phyloP scores from a whole-genome alignment of 2,113 vertebrate genomes.

The Podarcis muralis region DNA sequence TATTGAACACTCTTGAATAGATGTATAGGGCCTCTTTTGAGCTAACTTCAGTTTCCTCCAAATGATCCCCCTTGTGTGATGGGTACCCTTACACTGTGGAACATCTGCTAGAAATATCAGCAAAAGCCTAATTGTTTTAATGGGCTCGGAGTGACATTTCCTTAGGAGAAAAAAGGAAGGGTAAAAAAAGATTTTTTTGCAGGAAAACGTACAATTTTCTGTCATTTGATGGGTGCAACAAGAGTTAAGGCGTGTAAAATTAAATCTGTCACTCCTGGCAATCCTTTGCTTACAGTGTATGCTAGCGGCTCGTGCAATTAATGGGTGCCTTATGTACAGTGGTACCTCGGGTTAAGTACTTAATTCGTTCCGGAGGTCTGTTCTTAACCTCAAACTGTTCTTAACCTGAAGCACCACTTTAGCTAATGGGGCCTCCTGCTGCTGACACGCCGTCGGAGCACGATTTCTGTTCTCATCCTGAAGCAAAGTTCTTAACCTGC shows the following conservation, averaged over 20 bases:
- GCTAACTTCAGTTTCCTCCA: not conserved
- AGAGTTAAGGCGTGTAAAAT: no score
- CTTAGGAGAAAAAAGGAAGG: not conserved
- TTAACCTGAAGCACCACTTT: no score
- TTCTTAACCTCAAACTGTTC: no score
- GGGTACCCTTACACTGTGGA: not conserved
- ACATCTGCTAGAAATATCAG: not conserved
- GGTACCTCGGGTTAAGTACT: no score
- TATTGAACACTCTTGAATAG: not conserved
- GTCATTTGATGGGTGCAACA: not conserved
- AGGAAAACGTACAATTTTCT: not conserved
- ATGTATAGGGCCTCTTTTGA: not conserved
- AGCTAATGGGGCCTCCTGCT: no score
- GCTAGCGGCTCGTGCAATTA: not conserved
- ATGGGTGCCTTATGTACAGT: not conserved
- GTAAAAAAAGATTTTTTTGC: not conserved
- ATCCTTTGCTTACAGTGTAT: not conserved
- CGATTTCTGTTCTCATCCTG: no score
- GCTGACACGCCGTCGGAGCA: no score
- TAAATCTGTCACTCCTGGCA: not conserved
- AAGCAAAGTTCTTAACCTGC: no score
- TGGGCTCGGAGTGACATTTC: not conserved
- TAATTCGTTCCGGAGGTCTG: no score
- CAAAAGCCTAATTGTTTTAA: not conserved
- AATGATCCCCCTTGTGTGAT: not conserved